Evolutionary conservation across 2,888 invertebrate genomes (phyloP), one percentile per base, ranked within the genome.

Genomic region (Athrips mouffetella): DNA sequence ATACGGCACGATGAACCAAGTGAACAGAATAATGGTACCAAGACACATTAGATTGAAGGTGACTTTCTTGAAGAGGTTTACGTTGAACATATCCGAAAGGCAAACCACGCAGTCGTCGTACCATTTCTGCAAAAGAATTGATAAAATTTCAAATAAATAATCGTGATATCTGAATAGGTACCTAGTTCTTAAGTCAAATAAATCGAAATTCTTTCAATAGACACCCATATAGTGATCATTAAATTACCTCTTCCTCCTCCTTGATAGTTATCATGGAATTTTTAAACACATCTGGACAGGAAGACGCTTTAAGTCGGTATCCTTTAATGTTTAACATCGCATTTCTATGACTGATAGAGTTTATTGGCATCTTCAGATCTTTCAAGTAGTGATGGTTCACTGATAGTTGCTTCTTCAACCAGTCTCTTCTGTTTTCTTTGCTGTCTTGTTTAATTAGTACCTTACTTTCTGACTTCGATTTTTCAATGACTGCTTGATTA

Each of bases 1-100:
- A 84, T 98, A 98, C 10, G 98, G 97, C 50, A 98, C 95, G 69
- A 98, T 98, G 80, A 95, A 96, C 95, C 97, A 97, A 65, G 94
- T 92, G 82, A 98, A 98, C 45, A 98, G 90, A 47, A 97, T 89
- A 61, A 97, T 92, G 57, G 97, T 97, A 47, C 97, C 95, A 11
- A 96, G 70, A 48, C 95, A 95, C 70, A 97, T 91, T 39, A 95
- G 89, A 56, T 94, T 89, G 79, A 96, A 96, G 60, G 95, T 94
- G 49, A 91, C 80, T 70, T 94, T 92, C 70, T 92, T 87, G 73
- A 96, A 94, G 73, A 96, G 91, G 18, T 93, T 91, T 65, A 96
- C 93, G 80, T 96, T 96, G 76, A 94, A 92, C 83, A 87, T 84
- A 33, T 84, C 85, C 0, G 70, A 64, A 6, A 84, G 65, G 46